Evolutionary conservation across 1,140 invertebrate species (phyloP), one percentile per base, ranked within the genome.

Genomic region (Drosophila teissieri): DNA sequence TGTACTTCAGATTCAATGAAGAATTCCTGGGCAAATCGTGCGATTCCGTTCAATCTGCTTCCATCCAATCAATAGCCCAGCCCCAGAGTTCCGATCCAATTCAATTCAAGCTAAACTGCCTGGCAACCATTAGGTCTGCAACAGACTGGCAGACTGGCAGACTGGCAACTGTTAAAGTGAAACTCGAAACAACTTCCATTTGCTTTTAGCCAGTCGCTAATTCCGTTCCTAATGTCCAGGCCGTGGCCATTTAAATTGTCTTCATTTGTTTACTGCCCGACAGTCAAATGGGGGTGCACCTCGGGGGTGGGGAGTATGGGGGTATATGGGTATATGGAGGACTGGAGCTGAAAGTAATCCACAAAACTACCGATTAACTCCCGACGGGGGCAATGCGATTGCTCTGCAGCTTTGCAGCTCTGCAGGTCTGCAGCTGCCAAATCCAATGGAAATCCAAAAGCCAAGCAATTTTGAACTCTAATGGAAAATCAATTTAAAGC

Each of bases 401-500:
- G 49, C 73, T 52, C 40, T 73, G 73, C 73, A 85, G 49, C 73
- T 52, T 39, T 73, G 73, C 73, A 85, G 82, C 78, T 86, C 48
- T 73, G 73, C 73, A 85, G 49, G 65, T 44, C 63, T 73, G 62
- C 73, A 85, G 82, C 78, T 85, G 82, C 82, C 82, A 86, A 86
- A 86, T 86, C 82, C 82, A 85, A 85, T 85, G 82, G 81, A 85
- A 85, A 85, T 82, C 82, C 74, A 72, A 88, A 78, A 88, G 80
- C 77, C 64, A 88, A 80, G 84, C 80, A 89, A 74, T 84, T 84
- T 89, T 68, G 63, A 88, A 89, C 84, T 89, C 77, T 89, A 89
- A 89, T 84, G 85, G 80, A 89, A 89, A 89, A 89, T 89, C 84
- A 84, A 89, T 89, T 89, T 89, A 73, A 83, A 84, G 76, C 76